phyloP scores from a whole-genome alignment of 2,113 vertebrate genomes.

The Zootoca vivipara region DNA sequence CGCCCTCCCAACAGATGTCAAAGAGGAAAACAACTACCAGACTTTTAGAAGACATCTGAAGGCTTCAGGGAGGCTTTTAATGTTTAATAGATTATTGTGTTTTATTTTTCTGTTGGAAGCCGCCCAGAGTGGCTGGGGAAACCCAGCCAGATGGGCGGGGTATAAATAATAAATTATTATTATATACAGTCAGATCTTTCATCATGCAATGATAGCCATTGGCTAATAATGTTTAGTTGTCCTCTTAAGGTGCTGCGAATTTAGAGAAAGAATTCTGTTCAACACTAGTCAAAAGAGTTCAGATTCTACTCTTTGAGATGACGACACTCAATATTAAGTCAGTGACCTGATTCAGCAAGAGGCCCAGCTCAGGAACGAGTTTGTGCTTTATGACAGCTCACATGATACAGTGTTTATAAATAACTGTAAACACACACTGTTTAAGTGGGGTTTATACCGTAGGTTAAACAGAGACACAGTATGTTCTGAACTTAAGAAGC shows the following conservation, averaged over 20 bases:
- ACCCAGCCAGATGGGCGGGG: too few relatives aligned
- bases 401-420: conserved; percentile 22
- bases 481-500: neutral
- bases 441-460: conserved; percentile 22
- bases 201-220: neutral
- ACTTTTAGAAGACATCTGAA: too few relatives aligned
- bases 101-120: too few relatives aligned
- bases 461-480: conserved; percentile 1
- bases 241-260: neutral
- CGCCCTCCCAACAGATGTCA: too few relatives aligned
- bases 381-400: conserved; percentile 8
- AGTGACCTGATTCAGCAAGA: conserved; percentile 28
- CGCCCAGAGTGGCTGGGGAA: too few relatives aligned
- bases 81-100: too few relatives aligned
- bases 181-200: conserved; percentile 30
- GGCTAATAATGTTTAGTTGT: conserved; percentile 3
- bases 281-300: neutral
- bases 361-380: conserved; percentile 17
- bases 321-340: conserved; percentile 16
- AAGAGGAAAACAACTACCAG: too few relatives aligned
- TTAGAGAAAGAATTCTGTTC: neutral
- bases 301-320: conserved; percentile 8
- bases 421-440: neutral
- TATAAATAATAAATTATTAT: too few relatives aligned
- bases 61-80: too few relatives aligned